Evolutionary conservation across 2,888 invertebrate species (phyloP), one percentile per base, ranked within the genome.

Genomic region (Clivina fossor): DNA sequence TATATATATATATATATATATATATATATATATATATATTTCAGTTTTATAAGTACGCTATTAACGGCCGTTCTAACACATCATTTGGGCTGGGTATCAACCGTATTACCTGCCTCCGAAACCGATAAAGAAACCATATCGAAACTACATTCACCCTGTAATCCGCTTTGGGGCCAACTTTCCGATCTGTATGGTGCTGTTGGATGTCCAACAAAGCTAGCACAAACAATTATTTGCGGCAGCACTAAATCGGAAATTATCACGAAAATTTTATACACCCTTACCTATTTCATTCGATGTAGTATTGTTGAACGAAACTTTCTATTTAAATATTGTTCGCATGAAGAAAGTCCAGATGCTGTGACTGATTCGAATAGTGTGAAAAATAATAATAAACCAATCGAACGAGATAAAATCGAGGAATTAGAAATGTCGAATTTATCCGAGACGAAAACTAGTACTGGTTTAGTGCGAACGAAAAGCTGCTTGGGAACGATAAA

Each of bases 71-170:
- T 93, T 40, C 76, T 94, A 48, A 93, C 93, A 0, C 85, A 93
- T 72, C 94, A 94, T 70, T 80, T 94, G 30, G 93, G 93, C 13
- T 94, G 94, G 94, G 91, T 93, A 53, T 82, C 88, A 22, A 90
- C 92, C 0, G 86, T 91, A 50, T 70, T 55, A 62, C 72, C 65
- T 2, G 33, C 73, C 73, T 48, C 71, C 1, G 53, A 62, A 20
- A 68, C 70, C 57, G 72, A 75, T 59, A 68, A 72, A 53, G 77
- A 78, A 7, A 76, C 81, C 71, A 65, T 83, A 57, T 79, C 81
- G 2, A 80, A 80, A 62, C 78, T 80, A 58, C 82, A 83, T 68
- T 59, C 62, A 9, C 88, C 91, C 0, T 93, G 91, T 72, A 94
- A 93, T 74, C 91, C 92, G 0, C 73, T 93, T 0, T 93, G 93